Conservation (phyloP, 2,888 invertebrate species). For the Lithophane leautieri region DNA sequence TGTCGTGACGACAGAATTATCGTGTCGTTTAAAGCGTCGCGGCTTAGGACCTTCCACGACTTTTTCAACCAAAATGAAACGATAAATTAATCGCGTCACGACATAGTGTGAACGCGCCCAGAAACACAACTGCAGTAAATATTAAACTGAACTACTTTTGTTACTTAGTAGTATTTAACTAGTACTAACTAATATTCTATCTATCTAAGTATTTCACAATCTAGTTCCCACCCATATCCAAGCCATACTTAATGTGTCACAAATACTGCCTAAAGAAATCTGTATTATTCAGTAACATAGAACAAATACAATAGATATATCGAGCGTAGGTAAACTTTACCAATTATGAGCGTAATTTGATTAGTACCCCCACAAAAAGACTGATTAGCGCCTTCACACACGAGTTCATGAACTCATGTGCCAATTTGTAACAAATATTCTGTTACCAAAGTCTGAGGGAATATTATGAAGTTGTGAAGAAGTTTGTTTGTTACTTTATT, state of each 20-base stretch:
- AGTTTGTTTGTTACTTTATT: slow-evolving; percentile 16
- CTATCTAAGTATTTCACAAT: slow-evolving; percentile 15
- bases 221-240: slow-evolving; percentile 17
- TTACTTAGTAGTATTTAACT: too few species aligned
- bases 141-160: too few species aligned
- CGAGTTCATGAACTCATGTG: slow-evolving; percentile 43
- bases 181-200: too few species aligned
- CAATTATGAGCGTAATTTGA: slow-evolving; percentile 57
- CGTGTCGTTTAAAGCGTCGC: too few species aligned
- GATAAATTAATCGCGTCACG: too few species aligned
- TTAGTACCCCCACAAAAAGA: slow-evolving; percentile 52
- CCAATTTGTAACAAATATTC: slow-evolving; percentile 48
- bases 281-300: neutral
- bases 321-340: slow-evolving; percentile 37
- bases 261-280: slow-evolving; percentile 11
- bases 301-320: slow-evolving; percentile 30
- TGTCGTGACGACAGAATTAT: too few species aligned
- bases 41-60: too few species aligned
- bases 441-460: slow-evolving; percentile 17
- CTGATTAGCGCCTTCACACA: slow-evolving; percentile 52
- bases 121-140: too few species aligned
- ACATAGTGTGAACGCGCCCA: too few species aligned
- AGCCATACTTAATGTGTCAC: neutral
- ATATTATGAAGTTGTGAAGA: slow-evolving; percentile 14
- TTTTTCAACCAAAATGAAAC: too few species aligned